A percentile compares a stretch with the other conserved stretches of the same genome.
Conservation (phyloP, 2,888 invertebrate genomes). For the Cosmia trapezina region DNA sequence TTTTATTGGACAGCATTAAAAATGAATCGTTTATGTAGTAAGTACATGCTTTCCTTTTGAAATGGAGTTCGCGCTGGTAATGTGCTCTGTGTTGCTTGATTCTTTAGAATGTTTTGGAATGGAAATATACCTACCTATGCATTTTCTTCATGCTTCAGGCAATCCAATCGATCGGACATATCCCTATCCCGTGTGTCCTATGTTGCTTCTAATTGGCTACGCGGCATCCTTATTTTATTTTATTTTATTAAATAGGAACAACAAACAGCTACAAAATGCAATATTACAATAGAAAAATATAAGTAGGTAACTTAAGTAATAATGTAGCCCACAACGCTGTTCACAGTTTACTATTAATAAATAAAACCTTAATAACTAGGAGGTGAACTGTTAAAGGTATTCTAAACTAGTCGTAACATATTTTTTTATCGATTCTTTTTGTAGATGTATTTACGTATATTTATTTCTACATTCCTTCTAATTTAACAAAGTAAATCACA, state of each 20-base stretch:
- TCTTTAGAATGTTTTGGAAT: neutral
- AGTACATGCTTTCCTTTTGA: constrained; percentile 27
- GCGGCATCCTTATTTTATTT: neutral
- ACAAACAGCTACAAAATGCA: too few relatives aligned
- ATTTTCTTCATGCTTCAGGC: neutral
- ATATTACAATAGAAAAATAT: too few relatives aligned
- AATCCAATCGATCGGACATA: neutral
- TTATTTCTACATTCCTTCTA: neutral
- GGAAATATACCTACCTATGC: neutral
- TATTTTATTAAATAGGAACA: too few relatives aligned
- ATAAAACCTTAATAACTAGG: too few relatives aligned
- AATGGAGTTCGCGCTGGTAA: neutral
- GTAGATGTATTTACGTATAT: neutral
- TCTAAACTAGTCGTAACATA: neutral
- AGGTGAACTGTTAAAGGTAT: too few relatives aligned
- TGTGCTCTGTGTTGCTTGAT: neutral
- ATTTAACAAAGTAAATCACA: neutral
- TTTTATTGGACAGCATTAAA: constrained; percentile 63
- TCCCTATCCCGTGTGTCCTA: neutral
- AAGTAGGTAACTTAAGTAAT: too few relatives aligned
- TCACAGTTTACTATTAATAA: too few relatives aligned
- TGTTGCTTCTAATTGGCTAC: neutral
- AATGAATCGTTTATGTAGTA: constrained; percentile 45
- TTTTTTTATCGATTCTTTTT: neutral
- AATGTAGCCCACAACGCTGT: too few relatives aligned